These are phyloP conservation scores for Baronia brevicornis DNA, from an alignment of 2,888 invertebrate genomes.

Conservation along the genomic window DNA sequence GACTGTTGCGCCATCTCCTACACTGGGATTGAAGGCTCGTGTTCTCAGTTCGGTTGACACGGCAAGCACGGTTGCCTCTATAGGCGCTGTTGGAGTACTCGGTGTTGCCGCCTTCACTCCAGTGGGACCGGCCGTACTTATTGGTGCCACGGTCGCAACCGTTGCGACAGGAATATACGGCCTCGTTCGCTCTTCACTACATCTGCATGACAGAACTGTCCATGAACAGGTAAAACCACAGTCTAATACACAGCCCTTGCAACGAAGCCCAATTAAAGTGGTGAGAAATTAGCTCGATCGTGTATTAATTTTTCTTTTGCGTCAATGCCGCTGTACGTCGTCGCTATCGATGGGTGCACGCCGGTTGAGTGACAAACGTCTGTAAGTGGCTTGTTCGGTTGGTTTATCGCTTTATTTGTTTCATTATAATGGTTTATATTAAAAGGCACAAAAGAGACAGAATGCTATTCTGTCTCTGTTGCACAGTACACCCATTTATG, in stretches of 20 bases:
- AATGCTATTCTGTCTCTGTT: too few relatives aligned
- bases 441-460: too few relatives aligned
- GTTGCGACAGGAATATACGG: slow-evolving; percentile 69
- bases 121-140: slow-evolving; percentile 61
- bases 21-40: slow-evolving; percentile 49
- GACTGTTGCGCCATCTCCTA: slow-evolving; percentile 55
- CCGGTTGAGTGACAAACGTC: too few relatives aligned
- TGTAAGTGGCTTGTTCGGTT: slow-evolving; percentile 1
- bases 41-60: slow-evolving; percentile 59
- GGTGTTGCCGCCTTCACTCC: slow-evolving; percentile 69
- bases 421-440: not conserved
- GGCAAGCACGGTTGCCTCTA: slow-evolving; percentile 52
- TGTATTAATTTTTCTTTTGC: too few relatives aligned
- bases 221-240: slow-evolving; percentile 76
- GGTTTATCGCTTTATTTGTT: not conserved
- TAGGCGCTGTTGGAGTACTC: slow-evolving; percentile 67
- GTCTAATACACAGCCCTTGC: too few relatives aligned
- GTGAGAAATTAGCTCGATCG: too few relatives aligned
- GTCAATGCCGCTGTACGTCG: too few relatives aligned
- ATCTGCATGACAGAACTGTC: slow-evolving; percentile 58
- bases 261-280: too few relatives aligned
- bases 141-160: slow-evolving; percentile 62
- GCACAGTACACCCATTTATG: too few relatives aligned
- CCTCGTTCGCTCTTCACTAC: slow-evolving; percentile 61
- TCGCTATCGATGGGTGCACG: too few relatives aligned